phyloP scores from a whole-genome alignment of 2,797 vertebrate genomes.

The Sebastes dallii region DNA sequence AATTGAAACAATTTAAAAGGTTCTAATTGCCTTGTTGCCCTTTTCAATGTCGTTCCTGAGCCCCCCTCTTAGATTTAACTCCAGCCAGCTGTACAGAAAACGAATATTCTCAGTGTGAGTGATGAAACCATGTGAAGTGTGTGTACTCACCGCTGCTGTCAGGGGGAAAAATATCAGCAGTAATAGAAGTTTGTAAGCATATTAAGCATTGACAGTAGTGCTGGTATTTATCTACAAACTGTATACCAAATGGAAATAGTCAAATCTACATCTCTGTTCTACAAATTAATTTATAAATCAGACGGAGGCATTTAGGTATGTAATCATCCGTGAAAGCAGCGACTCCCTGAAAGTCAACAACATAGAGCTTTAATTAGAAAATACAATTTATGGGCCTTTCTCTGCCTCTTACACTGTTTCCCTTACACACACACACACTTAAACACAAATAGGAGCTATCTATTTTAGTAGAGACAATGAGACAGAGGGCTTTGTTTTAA shows the following conservation, averaged over 20 bases:
- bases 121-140: neutral
- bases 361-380: constrained; percentile 56
- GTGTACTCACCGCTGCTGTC: neutral
- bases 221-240: constrained; percentile 4
- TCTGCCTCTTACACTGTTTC: constrained; percentile 14
- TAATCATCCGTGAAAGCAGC: constrained; percentile 57
- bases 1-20: neutral
- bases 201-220: constrained; percentile 5
- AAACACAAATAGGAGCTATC: constrained; percentile 15
- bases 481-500: constrained; percentile 24
- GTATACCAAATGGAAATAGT: constrained; percentile 1
- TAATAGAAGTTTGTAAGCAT: neutral
- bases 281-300: constrained; percentile 39
- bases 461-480: constrained; percentile 20
- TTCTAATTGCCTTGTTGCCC: neutral
- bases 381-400: constrained; percentile 32
- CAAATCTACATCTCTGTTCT: constrained; percentile 29
- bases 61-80: neutral
- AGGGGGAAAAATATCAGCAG: neutral
- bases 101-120: neutral
- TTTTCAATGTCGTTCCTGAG: neutral
- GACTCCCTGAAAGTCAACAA: constrained; percentile 51
- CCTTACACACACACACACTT: neutral
- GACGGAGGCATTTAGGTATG: constrained; percentile 31
- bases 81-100: neutral